phyloP scores from a whole-genome alignment of 2,797 vertebrate species.

The Kryptopterus vitreolus region DNA sequence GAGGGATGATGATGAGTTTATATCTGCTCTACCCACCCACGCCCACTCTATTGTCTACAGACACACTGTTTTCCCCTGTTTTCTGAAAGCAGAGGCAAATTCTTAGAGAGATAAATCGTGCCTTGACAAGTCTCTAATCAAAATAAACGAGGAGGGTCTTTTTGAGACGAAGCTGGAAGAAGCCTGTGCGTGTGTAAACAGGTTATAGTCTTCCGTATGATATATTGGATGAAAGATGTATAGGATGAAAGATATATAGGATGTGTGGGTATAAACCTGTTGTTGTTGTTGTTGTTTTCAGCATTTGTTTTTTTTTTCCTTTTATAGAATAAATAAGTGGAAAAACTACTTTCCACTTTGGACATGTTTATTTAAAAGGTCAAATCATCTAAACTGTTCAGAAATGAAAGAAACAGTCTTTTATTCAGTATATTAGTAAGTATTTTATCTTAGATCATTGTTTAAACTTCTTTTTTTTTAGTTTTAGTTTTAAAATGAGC shows the following conservation, averaged over 20 bases:
- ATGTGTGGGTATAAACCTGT: neutral
- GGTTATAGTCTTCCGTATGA: neutral
- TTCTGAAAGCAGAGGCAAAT: conserved; percentile 12
- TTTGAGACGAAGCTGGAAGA: neutral
- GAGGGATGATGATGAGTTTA: neutral
- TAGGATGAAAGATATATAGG: too few species aligned
- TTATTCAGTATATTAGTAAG: neutral
- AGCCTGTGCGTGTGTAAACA: neutral
- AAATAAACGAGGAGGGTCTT: neutral
- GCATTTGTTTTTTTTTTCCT: too few species aligned
- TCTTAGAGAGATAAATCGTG: neutral
- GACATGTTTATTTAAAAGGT: neutral
- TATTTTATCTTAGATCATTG: too few species aligned
- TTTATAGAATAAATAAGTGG: too few species aligned
- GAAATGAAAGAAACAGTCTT: neutral
- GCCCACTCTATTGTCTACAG: conserved; percentile 16
- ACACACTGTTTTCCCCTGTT: neutral
- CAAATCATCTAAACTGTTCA: neutral
- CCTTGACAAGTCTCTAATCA: conserved; percentile 33
- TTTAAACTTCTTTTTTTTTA: neutral
- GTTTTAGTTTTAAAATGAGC: neutral
- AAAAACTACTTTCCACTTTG: too few species aligned
- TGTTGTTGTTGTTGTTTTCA: too few species aligned
- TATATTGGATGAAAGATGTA: neutral
- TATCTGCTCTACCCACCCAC: neutral